Evolutionary conservation across 2,113 vertebrate genomes (phyloP).

Genomic region (Scatophagus argus): DNA sequence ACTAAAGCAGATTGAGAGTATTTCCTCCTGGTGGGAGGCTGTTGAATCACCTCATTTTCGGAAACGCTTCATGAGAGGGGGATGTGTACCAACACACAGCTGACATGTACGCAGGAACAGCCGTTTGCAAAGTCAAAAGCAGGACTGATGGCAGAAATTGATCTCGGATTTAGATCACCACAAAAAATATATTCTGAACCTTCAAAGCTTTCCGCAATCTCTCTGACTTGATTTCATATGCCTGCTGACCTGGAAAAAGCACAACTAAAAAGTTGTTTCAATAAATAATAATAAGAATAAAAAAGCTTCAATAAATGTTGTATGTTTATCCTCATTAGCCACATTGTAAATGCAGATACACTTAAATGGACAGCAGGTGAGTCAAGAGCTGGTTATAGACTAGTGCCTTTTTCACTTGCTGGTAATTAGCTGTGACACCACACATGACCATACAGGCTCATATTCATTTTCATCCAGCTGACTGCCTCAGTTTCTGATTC

Average conservation of each 20-base stretch:
- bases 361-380: conserved; percentile 48
- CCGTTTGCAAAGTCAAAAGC: conserved; percentile 13
- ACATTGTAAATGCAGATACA: conserved; percentile 28
- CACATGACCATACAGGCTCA: background rate
- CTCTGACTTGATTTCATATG: background rate
- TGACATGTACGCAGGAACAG: conserved; percentile 53
- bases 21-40: conserved; percentile 82
- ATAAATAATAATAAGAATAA: no score
- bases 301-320: background rate
- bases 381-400: conserved; percentile 50
- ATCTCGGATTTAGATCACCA: conserved; percentile 11
- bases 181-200: background rate
- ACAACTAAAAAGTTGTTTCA: background rate
- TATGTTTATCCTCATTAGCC: conserved; percentile 40
- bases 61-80: conserved; percentile 68
- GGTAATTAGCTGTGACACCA: conserved; percentile 45
- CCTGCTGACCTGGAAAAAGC: background rate
- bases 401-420: conserved; percentile 12
- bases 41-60: conserved; percentile 80
- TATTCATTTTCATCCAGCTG: conserved; percentile 1
- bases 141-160: conserved; percentile 6
- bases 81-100: conserved; percentile 61
- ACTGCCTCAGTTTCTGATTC: background rate
- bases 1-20: conserved; percentile 85
- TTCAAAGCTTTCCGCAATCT: background rate